phyloP scores from a whole-genome alignment of 2,888 invertebrate genomes.

The Lumbricus terrestris region DNA sequence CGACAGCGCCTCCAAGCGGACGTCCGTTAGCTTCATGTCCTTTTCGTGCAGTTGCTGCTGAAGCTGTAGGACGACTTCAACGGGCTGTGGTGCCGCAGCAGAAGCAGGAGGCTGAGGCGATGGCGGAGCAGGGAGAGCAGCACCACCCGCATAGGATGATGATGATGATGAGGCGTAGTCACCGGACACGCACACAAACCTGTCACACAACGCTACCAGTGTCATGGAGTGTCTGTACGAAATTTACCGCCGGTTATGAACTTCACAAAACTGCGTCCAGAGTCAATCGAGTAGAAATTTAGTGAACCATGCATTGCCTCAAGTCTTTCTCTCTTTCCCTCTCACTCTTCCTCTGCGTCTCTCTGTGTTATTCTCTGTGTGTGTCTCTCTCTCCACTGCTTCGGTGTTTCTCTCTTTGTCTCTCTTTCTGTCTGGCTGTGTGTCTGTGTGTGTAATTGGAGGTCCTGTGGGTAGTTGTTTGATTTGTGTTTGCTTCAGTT shows the following conservation, averaged over 20 bases:
- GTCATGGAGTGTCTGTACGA: too few relatives aligned
- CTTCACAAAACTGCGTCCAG: background rate
- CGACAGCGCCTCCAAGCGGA: slow-evolving; percentile 89
- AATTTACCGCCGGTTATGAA: background rate
- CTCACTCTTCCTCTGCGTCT: too few relatives aligned
- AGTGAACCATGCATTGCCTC: background rate
- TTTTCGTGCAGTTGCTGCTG: slow-evolving; percentile 92
- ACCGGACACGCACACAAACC: background rate
- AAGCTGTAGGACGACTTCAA: slow-evolving; percentile 71
- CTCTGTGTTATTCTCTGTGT: too few relatives aligned
- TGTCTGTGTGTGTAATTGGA: background rate
- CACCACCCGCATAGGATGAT: too few relatives aligned
- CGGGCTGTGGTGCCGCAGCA: background rate
- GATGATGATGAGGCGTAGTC: background rate
- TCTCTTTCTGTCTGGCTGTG: background rate
- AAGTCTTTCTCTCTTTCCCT: background rate
- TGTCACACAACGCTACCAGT: background rate
- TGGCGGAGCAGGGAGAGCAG: too few relatives aligned
- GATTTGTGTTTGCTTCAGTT: background rate
- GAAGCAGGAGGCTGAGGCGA: background rate
- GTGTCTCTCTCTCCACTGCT: too few relatives aligned
- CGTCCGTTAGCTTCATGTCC: slow-evolving; percentile 92
- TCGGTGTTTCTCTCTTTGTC: too few relatives aligned
- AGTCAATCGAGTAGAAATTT: background rate
- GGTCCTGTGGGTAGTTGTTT: too few relatives aligned